A percentile compares a stretch with the other conserved stretches of the same genome.
These are phyloP conservation scores for Psilopsiagon aymara DNA, from an alignment of 2,113 vertebrate genomes.

Conservation along the genomic window DNA sequence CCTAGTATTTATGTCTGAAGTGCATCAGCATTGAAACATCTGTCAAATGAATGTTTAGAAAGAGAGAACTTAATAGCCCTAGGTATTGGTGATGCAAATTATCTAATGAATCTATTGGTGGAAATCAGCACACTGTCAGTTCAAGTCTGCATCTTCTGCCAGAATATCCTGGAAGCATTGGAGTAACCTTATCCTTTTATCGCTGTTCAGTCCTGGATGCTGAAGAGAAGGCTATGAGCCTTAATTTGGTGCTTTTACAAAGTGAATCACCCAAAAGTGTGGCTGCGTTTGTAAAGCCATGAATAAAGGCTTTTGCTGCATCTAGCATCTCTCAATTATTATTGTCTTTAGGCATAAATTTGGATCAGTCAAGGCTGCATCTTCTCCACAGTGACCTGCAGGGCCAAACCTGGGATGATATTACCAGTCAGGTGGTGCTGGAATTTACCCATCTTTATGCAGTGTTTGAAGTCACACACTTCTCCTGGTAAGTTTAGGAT, in stretches of 20 bases:
- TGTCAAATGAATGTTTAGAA: neutral
- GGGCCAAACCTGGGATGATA: slow-evolving; percentile 88
- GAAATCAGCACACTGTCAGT: neutral
- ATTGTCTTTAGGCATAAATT: slow-evolving; percentile 79
- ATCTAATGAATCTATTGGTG: neutral
- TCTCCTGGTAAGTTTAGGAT: slow-evolving; percentile 88
- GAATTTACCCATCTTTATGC: slow-evolving; percentile 89
- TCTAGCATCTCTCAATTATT: neutral
- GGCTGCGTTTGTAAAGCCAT: neutral
- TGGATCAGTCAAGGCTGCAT: slow-evolving; percentile 83
- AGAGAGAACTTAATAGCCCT: neutral
- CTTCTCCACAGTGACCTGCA: slow-evolving; percentile 86
- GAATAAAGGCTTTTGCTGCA: neutral
- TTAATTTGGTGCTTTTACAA: neutral
- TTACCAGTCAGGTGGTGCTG: slow-evolving; percentile 87
- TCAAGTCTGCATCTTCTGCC: neutral
- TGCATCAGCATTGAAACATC: neutral
- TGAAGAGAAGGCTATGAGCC: neutral
- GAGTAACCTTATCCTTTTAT: neutral
- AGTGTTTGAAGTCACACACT: slow-evolving; percentile 90
- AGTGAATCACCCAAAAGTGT: neutral
- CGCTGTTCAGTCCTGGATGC: neutral
- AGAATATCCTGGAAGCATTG: neutral
- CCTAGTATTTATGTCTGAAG: neutral
- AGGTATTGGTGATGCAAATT: neutral